Evolutionary conservation across 2,113 vertebrate genomes (phyloP), one percentile per base, ranked within the genome.

Genomic region (Hippocampus comes): DNA sequence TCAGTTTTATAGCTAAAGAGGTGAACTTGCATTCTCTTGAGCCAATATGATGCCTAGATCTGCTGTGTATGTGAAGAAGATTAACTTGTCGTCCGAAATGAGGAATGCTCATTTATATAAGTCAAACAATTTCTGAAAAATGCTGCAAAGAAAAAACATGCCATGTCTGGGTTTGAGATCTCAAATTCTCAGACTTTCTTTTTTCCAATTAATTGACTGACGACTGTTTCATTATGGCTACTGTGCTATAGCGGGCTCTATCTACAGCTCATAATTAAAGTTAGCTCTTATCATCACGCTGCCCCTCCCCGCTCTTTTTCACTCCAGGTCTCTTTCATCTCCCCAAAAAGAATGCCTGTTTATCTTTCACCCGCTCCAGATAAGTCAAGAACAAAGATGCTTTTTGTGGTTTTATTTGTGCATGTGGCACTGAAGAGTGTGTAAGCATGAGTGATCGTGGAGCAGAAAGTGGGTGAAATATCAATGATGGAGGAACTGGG

Each of bases 301-400:
- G 64, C 12, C 9, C 48, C 68, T 17, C 56, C 17, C 64, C 27
- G 75, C 60, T 59, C 66, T 68, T 75, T 68, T 75, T 83, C 83
- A 68, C 72, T 73, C 65, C 70, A 21, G 55, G 27, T 43, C 68
- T 77, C 80, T 89, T 86, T 86, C 75, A 88, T 87, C 80, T 82
- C 38, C 27, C 11, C 69, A 21, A 11, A 64, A 82, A 79, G 82
- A 88, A 88, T 86, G 81, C 74, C 72, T 79, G 81, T 87, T 88
- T 86, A 84, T 86, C 82, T 82, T 71, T 76, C 1, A 14, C 75
- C 64, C 73, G 74, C 60, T 73, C 21, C 67, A 79, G 80, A 83
- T 78, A 83, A 76, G 48, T 1, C 60, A 21, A 34, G 76, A 83
- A 87, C 82, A 86, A 87, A 80, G 77, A 72, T 71, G 64, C 63